Conservation (phyloP, 2,113 vertebrate species). For the Chunga burmeisteri region DNA sequence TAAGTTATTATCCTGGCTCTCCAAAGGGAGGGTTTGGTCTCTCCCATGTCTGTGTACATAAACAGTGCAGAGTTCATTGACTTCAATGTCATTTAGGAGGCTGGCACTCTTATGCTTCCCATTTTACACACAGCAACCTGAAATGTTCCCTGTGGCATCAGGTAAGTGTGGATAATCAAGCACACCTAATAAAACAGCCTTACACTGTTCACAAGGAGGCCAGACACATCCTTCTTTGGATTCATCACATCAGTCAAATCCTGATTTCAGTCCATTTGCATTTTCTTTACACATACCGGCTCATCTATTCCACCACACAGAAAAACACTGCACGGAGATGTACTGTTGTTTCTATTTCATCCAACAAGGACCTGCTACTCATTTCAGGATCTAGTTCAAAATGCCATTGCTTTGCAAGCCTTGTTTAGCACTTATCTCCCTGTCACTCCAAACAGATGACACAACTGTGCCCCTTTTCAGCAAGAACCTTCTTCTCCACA, state of each 20-base stretch:
- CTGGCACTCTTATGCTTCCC: accelerated
- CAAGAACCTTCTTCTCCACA: background rate
- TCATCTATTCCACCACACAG: background rate
- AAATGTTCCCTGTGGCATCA: background rate
- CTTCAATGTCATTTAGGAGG: background rate
- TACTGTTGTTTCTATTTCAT: background rate
- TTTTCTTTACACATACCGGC: background rate
- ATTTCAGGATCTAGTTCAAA: background rate
- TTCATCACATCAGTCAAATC: background rate
- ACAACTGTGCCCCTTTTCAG: background rate
- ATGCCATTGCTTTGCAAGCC: background rate
- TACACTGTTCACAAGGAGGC: background rate
- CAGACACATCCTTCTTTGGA: background rate
- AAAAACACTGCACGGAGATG: background rate
- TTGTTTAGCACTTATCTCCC: background rate
- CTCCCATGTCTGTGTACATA: background rate
- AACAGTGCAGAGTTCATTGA: background rate
- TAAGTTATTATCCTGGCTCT: background rate
- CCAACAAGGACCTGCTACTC: accelerated
- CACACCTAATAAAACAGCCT: background rate
- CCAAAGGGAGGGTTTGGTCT: background rate
- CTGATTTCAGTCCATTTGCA: background rate
- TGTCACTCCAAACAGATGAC: background rate
- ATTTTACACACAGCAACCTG: background rate
- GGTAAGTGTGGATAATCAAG: background rate